Conservation (phyloP, 2,113 vertebrate genomes). For the Plecotus auritus region DNA sequence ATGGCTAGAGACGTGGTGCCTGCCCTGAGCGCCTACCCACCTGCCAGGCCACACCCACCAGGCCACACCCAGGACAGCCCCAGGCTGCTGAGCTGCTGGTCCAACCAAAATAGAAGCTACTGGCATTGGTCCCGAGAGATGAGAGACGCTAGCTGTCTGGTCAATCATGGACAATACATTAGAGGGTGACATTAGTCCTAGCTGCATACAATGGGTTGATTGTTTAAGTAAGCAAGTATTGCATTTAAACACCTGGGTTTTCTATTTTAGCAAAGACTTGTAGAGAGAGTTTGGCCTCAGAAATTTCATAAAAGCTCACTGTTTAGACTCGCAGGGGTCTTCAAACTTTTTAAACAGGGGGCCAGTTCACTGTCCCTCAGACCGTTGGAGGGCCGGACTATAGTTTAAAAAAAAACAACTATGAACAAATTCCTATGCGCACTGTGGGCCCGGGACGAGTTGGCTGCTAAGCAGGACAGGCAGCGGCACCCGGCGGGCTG, state of each 20-base stretch:
- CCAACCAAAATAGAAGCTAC: fast-evolving
- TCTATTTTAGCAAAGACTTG: background rate
- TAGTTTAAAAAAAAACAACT: too few relatives aligned
- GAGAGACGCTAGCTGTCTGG: background rate
- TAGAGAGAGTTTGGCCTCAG: background rate
- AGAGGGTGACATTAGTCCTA: background rate
- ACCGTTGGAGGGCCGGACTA: too few relatives aligned
- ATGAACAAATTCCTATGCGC: too few relatives aligned
- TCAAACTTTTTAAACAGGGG: too few relatives aligned
- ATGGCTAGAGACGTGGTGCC: background rate
- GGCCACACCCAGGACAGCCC: background rate
- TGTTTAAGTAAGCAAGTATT: background rate
- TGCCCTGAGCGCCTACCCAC: fast-evolving
- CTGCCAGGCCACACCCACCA: too few relatives aligned
- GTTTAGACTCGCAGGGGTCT: too few relatives aligned
- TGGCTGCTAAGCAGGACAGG: too few relatives aligned
- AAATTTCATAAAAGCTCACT: background rate
- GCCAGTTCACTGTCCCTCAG: too few relatives aligned
- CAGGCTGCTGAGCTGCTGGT: too few relatives aligned
- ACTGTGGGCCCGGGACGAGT: too few relatives aligned
- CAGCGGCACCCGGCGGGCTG: too few relatives aligned
- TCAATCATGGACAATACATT: background rate
- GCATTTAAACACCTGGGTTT: background rate
- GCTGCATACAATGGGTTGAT: background rate
- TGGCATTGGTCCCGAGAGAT: background rate